Evolutionary conservation across 2,888 invertebrate genomes (phyloP).

Genomic region (Lycaena phlaeas): DNA sequence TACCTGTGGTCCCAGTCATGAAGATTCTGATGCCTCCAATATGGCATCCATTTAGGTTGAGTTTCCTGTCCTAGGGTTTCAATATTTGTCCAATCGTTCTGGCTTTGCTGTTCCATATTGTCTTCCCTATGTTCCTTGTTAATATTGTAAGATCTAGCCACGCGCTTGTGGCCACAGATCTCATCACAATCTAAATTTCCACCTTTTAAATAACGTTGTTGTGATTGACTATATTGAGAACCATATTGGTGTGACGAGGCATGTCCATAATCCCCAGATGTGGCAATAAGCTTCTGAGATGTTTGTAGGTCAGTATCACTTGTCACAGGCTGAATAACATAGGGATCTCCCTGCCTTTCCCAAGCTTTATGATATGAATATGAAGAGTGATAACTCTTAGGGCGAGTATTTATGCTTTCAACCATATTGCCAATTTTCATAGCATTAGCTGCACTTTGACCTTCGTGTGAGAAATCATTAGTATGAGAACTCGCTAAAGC

Average conservation of each 20-base stretch:
- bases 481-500: constrained; percentile 9
- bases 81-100: constrained; percentile 21
- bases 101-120: constrained; percentile 29
- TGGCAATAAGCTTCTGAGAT: constrained; percentile 37
- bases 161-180: constrained; percentile 36
- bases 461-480: neutral
- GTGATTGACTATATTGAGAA: constrained; percentile 32
- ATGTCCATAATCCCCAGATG: constrained; percentile 27
- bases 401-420: constrained; percentile 33
- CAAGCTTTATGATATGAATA: constrained; percentile 68
- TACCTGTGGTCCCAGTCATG: constrained; percentile 11
- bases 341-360: constrained; percentile 67
- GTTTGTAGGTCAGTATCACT: constrained; percentile 24
- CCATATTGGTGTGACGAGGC: constrained; percentile 36
- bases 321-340: constrained; percentile 50
- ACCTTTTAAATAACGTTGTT: constrained; percentile 27
- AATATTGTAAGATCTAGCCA: constrained; percentile 38
- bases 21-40: constrained; percentile 24
- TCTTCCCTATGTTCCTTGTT: constrained; percentile 21
- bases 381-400: constrained; percentile 62
- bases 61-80: constrained; percentile 26
- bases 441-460: constrained; percentile 22
- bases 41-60: constrained; percentile 21
- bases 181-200: constrained; percentile 38
- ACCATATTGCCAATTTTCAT: constrained; percentile 29